Evolutionary conservation across 2,113 vertebrate genomes (phyloP).

Genomic region (Leptobrachium ailaonicum): DNA sequence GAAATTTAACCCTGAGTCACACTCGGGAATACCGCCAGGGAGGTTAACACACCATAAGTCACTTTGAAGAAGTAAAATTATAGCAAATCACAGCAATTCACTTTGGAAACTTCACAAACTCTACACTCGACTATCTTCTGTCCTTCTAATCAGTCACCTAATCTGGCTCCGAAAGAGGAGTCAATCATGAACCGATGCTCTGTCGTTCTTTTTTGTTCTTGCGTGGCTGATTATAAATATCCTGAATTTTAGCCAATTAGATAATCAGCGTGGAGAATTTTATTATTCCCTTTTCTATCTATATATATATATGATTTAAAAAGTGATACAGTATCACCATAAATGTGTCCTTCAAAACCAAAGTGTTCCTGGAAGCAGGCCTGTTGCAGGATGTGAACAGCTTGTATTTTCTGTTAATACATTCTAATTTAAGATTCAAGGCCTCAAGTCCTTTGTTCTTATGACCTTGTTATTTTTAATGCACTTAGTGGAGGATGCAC

Average conservation of each 20-base stretch:
- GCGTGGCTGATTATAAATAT: background rate
- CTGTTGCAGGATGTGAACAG: slow-evolving; percentile 13
- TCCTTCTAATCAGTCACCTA: too few species aligned
- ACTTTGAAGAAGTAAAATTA: too few species aligned
- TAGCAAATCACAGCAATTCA: too few species aligned
- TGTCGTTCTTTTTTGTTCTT: background rate
- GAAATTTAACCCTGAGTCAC: too few species aligned
- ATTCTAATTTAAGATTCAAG: slow-evolving; percentile 39
- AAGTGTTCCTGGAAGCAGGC: background rate
- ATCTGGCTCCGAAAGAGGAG: background rate
- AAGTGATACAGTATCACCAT: background rate
- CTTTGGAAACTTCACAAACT: too few species aligned
- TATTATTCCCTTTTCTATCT: slow-evolving; percentile 2
- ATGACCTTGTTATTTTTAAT: slow-evolving; percentile 34
- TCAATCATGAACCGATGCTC: background rate
- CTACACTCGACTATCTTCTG: too few species aligned
- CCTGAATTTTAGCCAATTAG: slow-evolving; percentile 1
- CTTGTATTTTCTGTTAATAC: slow-evolving; percentile 19
- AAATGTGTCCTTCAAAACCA: slow-evolving; percentile 11
- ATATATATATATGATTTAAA: background rate
- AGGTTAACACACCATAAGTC: too few species aligned
- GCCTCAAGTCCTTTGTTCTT: background rate
- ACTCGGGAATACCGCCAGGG: too few species aligned
- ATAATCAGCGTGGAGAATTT: slow-evolving; percentile 1
- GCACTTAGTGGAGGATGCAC: slow-evolving; percentile 19